Conservation (phyloP, 2,113 vertebrate genomes). For the Thryonomys swinderianus region DNA sequence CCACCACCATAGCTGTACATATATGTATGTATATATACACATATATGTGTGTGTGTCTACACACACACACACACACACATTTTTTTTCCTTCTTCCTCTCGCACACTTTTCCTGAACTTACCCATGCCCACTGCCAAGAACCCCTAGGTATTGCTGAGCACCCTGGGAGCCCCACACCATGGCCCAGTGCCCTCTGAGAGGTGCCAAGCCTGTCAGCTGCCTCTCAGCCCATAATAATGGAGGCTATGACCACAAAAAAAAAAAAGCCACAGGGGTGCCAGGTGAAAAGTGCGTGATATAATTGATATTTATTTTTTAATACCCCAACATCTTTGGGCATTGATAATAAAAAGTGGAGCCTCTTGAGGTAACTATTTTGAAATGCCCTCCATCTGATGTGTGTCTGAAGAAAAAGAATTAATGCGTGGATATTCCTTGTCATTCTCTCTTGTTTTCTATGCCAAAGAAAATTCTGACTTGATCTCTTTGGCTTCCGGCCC, state of each 20-base stretch:
- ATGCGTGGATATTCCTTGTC: not conserved
- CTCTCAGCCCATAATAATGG: not conserved
- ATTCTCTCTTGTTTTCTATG: not conserved
- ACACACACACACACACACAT: too few species aligned
- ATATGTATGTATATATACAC: too few species aligned
- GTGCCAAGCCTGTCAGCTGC: not conserved
- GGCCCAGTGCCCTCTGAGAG: not conserved
- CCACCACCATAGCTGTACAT: too few species aligned
- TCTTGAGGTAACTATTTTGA: not conserved
- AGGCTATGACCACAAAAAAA: not conserved
- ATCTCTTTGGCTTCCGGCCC: not conserved
- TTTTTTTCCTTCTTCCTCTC: not conserved
- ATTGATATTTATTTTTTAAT: not conserved
- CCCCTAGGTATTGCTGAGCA: not conserved
- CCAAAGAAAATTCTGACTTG: not conserved
- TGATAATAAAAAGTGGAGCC: not conserved
- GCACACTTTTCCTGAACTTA: not conserved
- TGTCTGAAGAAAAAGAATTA: not conserved
- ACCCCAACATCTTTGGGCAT: not conserved
- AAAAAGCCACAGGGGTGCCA: not conserved
- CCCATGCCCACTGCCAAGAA: not conserved
- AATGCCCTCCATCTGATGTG: not conserved
- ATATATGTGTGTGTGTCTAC: too few species aligned
- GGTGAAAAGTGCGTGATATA: not conserved
- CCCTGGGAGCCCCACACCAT: not conserved